A percentile compares a stretch with the other conserved stretches of the same genome.
Conservation (phyloP, 92 coral and sea anemone genomes). For the Siderastrea radians region DNA sequence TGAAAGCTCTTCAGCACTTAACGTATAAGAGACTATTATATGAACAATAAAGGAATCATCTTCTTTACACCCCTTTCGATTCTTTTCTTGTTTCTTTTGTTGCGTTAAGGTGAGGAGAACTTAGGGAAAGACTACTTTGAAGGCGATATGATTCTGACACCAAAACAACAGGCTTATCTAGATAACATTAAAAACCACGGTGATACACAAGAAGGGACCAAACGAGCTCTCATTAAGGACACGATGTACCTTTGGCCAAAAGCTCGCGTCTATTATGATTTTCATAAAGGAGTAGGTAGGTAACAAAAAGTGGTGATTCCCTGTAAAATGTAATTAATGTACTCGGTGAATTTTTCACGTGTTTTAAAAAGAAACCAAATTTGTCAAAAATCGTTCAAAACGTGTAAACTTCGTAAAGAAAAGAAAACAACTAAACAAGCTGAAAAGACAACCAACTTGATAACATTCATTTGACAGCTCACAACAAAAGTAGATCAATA, state of each 20-base stretch:
- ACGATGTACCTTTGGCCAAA: constrained; percentile 84
- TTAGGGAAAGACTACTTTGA: constrained; percentile 87
- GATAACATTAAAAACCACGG: constrained; percentile 69
- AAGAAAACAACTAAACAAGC: no score
- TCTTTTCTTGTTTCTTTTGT: neutral
- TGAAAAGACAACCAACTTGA: no score
- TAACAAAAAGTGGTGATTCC: neutral
- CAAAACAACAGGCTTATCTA: constrained; percentile 71
- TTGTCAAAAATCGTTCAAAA: no score
- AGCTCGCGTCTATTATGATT: constrained; percentile 76
- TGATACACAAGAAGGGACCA: constrained; percentile 51
- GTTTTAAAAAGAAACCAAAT: no score
- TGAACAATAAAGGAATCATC: neutral
- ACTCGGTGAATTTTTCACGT: no score
- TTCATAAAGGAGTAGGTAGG: constrained; percentile 87
- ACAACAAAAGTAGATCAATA: no score
- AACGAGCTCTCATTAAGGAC: constrained; percentile 86
- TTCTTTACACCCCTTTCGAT: no score
- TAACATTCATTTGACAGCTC: no score
- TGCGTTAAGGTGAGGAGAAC: constrained; percentile 80
- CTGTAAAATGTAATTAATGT: neutral
- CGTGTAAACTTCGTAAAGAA: no score
- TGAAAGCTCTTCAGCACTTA: no score
- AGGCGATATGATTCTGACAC: constrained; percentile 90
- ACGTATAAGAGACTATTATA: neutral